These are phyloP conservation scores for Helleia helle DNA, from an alignment of 2,888 invertebrate genomes.

Conservation along the genomic window DNA sequence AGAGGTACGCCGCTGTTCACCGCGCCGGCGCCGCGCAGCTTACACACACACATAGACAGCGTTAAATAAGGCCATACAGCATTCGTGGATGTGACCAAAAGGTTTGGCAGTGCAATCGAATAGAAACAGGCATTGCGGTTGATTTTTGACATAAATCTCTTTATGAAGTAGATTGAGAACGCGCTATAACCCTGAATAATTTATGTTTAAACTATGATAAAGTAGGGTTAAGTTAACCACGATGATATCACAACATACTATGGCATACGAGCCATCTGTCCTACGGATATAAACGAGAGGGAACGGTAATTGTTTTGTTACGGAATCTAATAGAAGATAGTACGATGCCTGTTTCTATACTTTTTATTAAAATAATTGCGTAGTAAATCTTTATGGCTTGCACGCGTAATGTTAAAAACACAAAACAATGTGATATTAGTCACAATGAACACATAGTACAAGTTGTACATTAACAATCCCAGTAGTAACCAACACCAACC, in stretches of 20 bases:
- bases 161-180: no score
- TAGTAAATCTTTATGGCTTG: background rate
- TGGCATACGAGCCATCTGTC: no score
- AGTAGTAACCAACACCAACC: no score
- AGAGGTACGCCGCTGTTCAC: conserved; percentile 34
- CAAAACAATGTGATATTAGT: conserved; percentile 14
- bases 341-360: background rate
- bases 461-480: no score
- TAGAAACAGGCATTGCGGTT: background rate
- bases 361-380: background rate
- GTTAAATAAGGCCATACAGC: background rate
- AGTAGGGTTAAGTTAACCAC: no score
- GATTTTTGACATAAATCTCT: no score
- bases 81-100: background rate
- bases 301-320: no score
- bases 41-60: conserved; percentile 9
- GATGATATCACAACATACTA: no score
- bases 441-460: conserved; percentile 12
- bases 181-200: no score
- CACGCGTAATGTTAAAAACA: background rate
- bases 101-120: background rate
- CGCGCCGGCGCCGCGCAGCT: conserved; percentile 25
- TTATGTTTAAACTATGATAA: no score
- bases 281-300: no score
- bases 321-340: no score